Evolutionary conservation across 2,113 vertebrate genomes (phyloP).

Genomic region (Arvicanthis niloticus): DNA sequence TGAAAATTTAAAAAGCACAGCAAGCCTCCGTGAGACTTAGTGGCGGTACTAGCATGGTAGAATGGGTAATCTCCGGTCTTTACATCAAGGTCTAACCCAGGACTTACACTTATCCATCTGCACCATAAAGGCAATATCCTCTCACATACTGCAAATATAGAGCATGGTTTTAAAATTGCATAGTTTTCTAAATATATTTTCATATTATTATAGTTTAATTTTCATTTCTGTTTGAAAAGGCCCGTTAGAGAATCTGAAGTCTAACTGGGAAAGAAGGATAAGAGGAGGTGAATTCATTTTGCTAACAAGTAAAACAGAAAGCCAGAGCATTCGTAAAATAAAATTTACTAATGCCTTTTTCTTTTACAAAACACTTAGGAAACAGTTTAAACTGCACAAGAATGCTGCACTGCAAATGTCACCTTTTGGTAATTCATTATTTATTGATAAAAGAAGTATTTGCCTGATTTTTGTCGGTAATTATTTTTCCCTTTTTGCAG

Average conservation of each 20-base stretch:
- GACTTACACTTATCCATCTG: conserved; percentile 60
- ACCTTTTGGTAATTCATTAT: conserved; percentile 67
- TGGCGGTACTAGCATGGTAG: not conserved
- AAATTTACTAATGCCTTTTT: conserved; percentile 52
- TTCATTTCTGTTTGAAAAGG: conserved; percentile 65
- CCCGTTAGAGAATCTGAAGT: conserved; percentile 53
- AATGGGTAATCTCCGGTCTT: conserved; percentile 21
- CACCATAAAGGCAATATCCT: not conserved
- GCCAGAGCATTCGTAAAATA: conserved; percentile 51
- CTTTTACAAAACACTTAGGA: conserved; percentile 66
- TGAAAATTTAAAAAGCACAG: conserved; percentile 51
- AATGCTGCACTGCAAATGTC: conserved; percentile 51
- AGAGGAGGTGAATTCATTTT: conserved; percentile 60
- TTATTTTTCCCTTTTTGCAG: conserved; percentile 17
- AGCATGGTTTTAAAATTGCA: conserved; percentile 31
- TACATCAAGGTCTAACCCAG: conserved; percentile 34
- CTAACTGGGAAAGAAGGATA: not conserved
- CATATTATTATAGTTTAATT: conserved; percentile 67
- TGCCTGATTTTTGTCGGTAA: conserved; percentile 38
- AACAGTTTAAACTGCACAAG: conserved; percentile 50
- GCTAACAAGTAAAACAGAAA: conserved; percentile 48
- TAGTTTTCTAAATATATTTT: conserved; percentile 55
- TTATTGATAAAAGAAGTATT: conserved; percentile 71
- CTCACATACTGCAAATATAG: not conserved
- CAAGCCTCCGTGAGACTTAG: not conserved